Base-by-base conservation (phyloP, 2,888 invertebrate species). In the Cyaniris semiargus region DNA sequence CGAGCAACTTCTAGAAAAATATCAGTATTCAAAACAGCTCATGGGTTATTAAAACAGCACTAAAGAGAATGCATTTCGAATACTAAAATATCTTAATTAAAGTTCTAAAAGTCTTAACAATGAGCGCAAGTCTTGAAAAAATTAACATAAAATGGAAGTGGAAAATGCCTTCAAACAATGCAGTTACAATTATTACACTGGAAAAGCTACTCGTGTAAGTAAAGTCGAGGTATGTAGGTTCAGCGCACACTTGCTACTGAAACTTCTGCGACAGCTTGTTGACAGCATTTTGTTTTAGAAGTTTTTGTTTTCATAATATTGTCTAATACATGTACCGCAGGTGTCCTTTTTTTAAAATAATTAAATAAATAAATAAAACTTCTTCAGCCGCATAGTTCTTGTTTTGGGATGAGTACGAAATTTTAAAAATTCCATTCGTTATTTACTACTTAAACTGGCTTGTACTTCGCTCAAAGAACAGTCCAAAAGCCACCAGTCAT, bases 41-140 rank as follows among this genome's bases (percentile, higher is more conserved):
- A 72, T 66, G 58, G 56, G 70, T 71, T 76, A 77, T 79, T 79
- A 76, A 78, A 75, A 80, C 15, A 72, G 3, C 23, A 44, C 2
- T 23, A 21, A 48, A 23, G 44, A 44, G 18, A 44, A 48, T 72
- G 23, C 15, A 48, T 13, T 71, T 44, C 44, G 72, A 48, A 44
- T 44, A 72, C 5, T 15, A 38, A 71, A 44, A 44, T 44, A 44
- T 38, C 44, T 44, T 48, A 72, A 48, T 72, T 15, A 72, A 48
- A 44, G 48, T 48, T 72, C 72, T 72, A 21, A 72, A 71, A 72
- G 72, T 72, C 21, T 72, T 13, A 23, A 72, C 72, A 48, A 72
- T 44, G 48, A 48, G 38, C n/a, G n/a, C 72, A 48, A 72, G 72
- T 71, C 38, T 71, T 71, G 72, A 48, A 72, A 44, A 72, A 48